These are phyloP conservation scores for Hipposideros larvatus DNA, from an alignment of 2,797 vertebrate genomes.

Conservation along the genomic window DNA sequence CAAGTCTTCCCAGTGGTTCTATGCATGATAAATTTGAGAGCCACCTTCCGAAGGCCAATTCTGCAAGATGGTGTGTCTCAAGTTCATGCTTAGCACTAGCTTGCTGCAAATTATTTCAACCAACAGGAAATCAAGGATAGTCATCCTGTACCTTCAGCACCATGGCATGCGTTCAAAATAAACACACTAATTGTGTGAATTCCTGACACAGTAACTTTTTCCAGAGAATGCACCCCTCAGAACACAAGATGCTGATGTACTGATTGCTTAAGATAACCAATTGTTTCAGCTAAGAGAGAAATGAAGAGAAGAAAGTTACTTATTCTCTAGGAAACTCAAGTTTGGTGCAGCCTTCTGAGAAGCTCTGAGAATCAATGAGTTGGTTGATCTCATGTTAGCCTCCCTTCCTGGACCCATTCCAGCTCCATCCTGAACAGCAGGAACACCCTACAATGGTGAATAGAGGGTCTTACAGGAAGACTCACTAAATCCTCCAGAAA, in stretches of 20 bases:
- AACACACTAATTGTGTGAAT: slow-evolving; percentile 60
- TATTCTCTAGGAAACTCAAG: slow-evolving; percentile 50
- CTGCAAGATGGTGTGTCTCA: not conserved
- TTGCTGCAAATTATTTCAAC: slow-evolving; percentile 36
- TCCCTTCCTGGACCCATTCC: not conserved
- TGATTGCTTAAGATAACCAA: slow-evolving; percentile 72
- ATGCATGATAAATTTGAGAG: not conserved
- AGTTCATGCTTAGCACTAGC: slow-evolving; percentile 13
- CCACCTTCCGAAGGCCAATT: not conserved
- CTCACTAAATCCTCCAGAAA: not conserved
- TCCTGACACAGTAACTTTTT: slow-evolving; percentile 64
- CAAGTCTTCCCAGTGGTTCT: slow-evolving; percentile 40
- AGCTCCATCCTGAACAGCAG: not conserved
- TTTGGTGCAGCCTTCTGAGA: not conserved
- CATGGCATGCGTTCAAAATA: slow-evolving; percentile 69
- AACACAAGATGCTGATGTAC: slow-evolving; percentile 65
- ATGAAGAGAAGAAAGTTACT: not conserved
- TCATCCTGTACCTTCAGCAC: slow-evolving; percentile 34
- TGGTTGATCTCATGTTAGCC: not conserved
- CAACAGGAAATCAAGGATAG: slow-evolving; percentile 65
- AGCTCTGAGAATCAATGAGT: not conserved
- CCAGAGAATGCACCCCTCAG: slow-evolving; percentile 68
- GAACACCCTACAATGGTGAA: too few relatives aligned
- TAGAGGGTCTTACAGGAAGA: not conserved
- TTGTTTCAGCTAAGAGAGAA: slow-evolving; percentile 15